Percentiles rank a stretch among this genome's conserved stretches.
Conservation (phyloP, 2,797 vertebrate species). For the Enteromius paludinosus region DNA sequence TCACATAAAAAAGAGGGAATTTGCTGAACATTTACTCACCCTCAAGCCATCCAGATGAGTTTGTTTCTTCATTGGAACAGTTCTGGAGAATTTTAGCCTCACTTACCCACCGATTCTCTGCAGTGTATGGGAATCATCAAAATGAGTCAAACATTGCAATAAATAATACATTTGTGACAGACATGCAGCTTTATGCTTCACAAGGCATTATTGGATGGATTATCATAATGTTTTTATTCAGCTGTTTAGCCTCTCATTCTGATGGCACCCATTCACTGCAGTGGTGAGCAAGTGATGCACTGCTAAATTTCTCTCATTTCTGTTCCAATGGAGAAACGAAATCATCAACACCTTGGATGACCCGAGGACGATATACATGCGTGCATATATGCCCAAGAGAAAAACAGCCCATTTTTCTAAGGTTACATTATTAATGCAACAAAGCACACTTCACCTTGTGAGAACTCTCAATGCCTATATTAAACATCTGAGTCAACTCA, state of each 20-base stretch:
- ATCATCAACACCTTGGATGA: neutral
- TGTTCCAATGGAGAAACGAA: neutral
- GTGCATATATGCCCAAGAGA: neutral
- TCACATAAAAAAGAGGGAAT: too few species aligned
- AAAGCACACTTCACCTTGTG: conserved; percentile 23
- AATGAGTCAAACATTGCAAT: neutral
- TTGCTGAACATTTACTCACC: neutral
- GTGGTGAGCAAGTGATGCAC: neutral
- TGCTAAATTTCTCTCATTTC: neutral
- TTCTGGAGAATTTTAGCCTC: neutral
- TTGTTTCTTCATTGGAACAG: neutral
- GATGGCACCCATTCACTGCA: neutral
- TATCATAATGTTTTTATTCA: neutral
- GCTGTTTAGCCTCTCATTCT: neutral
- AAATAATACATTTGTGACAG: neutral
- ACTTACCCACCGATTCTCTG: neutral
- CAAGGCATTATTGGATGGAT: neutral
- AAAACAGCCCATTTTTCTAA: neutral
- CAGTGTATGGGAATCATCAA: neutral
- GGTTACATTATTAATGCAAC: conserved; percentile 31
- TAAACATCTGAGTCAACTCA: conserved; percentile 15
- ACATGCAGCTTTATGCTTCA: neutral
- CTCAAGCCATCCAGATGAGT: neutral
- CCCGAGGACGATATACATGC: neutral
- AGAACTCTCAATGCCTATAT: neutral